Base-by-base conservation (phyloP, 1,140 invertebrate genomes). In the Drosophila littoralis region DNA sequence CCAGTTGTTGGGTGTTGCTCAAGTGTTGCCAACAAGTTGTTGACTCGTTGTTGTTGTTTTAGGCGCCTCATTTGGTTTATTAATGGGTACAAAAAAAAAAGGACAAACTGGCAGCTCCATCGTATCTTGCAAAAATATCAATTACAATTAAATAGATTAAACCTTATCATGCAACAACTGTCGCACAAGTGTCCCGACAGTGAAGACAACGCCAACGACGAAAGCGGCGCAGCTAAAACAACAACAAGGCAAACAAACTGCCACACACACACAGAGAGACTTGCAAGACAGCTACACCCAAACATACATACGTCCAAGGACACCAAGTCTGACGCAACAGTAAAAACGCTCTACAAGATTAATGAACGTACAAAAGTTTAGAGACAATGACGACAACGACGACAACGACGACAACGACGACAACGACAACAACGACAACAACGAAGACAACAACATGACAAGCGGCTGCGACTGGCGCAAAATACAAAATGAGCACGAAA, bases 71-170 rank as follows among this genome's bases (percentile, higher is more conserved):
- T 86, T 86, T 88, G 67, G 79, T 50, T 88, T 86, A 79, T 88
- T 82, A 88, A 88, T 79, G 83, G 79, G 79, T 77, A 28, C 35
- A 51, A 51, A 51, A 28, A 51, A 50, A 55, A 72, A 38, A 43
- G 43, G 38, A 65, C 65, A 55, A 45, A 63, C 72, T 60, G 81
- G 55, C 68, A 51, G 36, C 13, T 52, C 32, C 63, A 68, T 68
- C 79, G 69, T 88, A 88, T 88, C 83, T 88, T 83, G 83, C 64
- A 80, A 88, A 88, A 88, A 88, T 88, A 88, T 88, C 83, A 88
- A 88, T 88, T 88, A 88, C 83, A 88, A 88, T 88, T 88, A 88
- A 88, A 88, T 88, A 88, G 83, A 88, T 88, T 88, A 88, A 88
- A 88, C 83, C 83, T 88, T 88, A 88, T 88, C 83, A 88, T 88